Percentiles rank a stretch among this genome's conserved stretches.
Evolutionary conservation across 2,888 invertebrate genomes (phyloP).

Genomic region (Brenthis daphne): DNA sequence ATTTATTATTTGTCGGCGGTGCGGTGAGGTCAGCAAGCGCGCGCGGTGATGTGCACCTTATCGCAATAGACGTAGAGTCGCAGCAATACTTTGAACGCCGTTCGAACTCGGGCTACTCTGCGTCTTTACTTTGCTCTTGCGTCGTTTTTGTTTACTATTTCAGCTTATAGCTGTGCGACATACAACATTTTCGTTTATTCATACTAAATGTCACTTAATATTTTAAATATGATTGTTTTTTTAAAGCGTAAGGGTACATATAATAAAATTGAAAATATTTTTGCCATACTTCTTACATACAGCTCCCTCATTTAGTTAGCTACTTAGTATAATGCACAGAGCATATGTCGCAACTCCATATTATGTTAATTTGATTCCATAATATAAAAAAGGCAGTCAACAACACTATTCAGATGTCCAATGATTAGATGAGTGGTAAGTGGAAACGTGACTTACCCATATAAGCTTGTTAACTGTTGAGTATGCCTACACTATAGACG

Average conservation of each 20-base stretch:
- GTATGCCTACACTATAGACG: constrained; percentile 46
- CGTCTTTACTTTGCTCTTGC: constrained; percentile 75
- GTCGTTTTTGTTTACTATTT: constrained; percentile 58
- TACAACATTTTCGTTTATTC: neutral
- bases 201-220: too few species aligned
- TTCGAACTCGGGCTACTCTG: constrained; percentile 66
- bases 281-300: neutral
- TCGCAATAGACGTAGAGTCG: constrained; percentile 75
- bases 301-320: constrained; percentile 1
- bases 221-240: too few species aligned
- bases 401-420: constrained; percentile 33
- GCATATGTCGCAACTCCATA: neutral
- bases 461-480: constrained; percentile 50
- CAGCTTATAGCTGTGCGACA: constrained; percentile 4
- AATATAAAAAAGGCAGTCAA: constrained; percentile 22
- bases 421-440: constrained; percentile 42
- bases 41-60: constrained; percentile 73
- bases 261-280: neutral
- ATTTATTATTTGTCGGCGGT: constrained; percentile 78
- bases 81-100: constrained; percentile 47
- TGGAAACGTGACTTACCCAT: constrained; percentile 52
- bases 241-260: neutral
- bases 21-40: constrained; percentile 76
- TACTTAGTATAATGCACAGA: constrained; percentile 16
- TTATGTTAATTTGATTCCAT: constrained; percentile 4